Evolutionary conservation across 2,888 invertebrate species (phyloP), one percentile per base, ranked within the genome.

Genomic region (Mythimna vitellina): DNA sequence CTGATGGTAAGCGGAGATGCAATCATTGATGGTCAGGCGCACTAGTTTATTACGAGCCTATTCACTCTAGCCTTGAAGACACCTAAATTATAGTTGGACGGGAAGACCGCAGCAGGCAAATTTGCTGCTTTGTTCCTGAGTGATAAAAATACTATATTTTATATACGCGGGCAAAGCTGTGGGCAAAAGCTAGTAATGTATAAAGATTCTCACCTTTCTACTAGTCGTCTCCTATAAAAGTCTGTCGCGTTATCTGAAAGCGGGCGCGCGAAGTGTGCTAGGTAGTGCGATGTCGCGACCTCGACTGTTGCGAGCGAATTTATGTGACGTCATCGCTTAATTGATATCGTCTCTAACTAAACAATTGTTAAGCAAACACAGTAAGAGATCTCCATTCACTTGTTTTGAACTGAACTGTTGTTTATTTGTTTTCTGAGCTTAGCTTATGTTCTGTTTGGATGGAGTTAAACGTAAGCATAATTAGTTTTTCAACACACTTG

Each of bases 221-320:
- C 1, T 10, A 29, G 49, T 77, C 81, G 66, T 73, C 1, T 38
- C 3, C 4, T 67, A 14, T 67, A 78, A 80, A 78, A 0, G 35
- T 22, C 54, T 0, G 2, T 22, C 7, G 22, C 76, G 62, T 76
- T 83, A 83, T 83, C 84, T 83, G 12, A 56, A 61, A 60, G 61
- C 32, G 66, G 81, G 65, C 70, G 62, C 72, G 74, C 58, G 70
- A 72, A 73, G 64, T 64, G 73, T 69, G 56, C 73, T 70, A 83
- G 70, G 79, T 78, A 75, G 78, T 62, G 66, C 38, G 75, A 70
- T 71, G 77, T 77, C 74, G 76, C 77, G 75, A 80, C 68, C 71
- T 79, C 78, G 83, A 80, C 78, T 82, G 78, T 76, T 70, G 73
- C 58, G 64, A 64, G 64, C 32, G 64, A 81, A 86, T 86, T 80